phyloP scores from a whole-genome alignment of 2,797 vertebrate genomes.

The Sebastiscus tertius region DNA sequence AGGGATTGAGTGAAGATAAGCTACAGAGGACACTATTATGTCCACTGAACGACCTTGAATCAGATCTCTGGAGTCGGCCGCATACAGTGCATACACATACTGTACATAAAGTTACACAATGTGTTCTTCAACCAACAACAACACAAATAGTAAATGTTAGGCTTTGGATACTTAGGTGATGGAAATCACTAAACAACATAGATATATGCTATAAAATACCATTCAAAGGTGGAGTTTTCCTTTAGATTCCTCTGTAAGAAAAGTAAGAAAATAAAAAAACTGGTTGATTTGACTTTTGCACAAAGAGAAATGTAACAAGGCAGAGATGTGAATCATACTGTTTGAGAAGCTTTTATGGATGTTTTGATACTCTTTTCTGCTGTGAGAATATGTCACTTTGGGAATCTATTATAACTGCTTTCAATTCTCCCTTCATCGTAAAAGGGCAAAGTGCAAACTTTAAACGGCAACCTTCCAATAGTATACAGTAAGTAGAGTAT shows the following conservation, averaged over 20 bases:
- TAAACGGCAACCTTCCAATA: not conserved
- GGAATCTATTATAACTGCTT: not conserved
- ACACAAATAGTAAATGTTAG: too few relatives aligned
- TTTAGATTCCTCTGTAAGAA: not conserved
- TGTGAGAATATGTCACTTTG: not conserved
- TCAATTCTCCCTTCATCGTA: not conserved
- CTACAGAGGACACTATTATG: slow-evolving; percentile 60
- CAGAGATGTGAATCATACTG: not conserved
- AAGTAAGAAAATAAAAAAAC: not conserved
- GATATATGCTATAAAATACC: not conserved
- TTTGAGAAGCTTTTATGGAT: not conserved
- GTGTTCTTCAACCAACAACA: not conserved
- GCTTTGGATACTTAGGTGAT: not conserved
- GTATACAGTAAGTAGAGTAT: not conserved
- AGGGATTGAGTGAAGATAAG: slow-evolving; percentile 77
- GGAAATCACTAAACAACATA: not conserved
- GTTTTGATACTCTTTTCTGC: not conserved
- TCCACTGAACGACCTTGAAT: slow-evolving; percentile 80
- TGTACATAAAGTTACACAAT: slow-evolving; percentile 17
- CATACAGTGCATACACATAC: slow-evolving; percentile 10
- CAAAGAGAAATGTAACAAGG: not conserved
- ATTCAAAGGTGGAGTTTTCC: not conserved
- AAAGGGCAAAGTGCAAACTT: not conserved
- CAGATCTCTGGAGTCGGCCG: slow-evolving; percentile 25
- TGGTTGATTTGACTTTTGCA: not conserved